Evolutionary conservation across 1,140 invertebrate species (phyloP).

Genomic region (Mactra quadrangularis): DNA sequence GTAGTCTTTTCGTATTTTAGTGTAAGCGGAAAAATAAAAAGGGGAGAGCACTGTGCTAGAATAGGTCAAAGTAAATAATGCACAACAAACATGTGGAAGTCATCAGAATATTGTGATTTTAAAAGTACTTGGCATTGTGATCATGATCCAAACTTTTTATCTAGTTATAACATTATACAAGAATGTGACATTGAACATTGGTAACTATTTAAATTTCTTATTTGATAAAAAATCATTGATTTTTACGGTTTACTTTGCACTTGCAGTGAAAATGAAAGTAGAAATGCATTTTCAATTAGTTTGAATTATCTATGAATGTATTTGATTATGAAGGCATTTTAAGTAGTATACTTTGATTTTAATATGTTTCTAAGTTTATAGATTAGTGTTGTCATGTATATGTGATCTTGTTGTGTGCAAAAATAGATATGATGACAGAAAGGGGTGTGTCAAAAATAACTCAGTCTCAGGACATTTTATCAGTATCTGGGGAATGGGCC

Average conservation of each 20-base stretch:
- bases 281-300: too few species aligned
- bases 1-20: too few species aligned
- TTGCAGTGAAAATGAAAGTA: neutral
- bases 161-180: slow-evolving; percentile 10
- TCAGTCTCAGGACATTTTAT: too few species aligned
- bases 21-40: too few species aligned
- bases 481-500: too few species aligned
- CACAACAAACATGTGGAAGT: slow-evolving; percentile 49
- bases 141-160: slow-evolving; percentile 48
- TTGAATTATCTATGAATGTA: neutral
- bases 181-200: too few species aligned
- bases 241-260: neutral
- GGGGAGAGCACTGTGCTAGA: too few species aligned
- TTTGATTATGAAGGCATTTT: neutral
- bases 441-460: too few species aligned
- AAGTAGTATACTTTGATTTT: neutral
- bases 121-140: slow-evolving; percentile 13
- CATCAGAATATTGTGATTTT: slow-evolving; percentile 37
- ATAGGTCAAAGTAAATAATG: too few species aligned
- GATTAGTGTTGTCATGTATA: neutral
- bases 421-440: too few species aligned
- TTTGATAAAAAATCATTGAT: neutral
- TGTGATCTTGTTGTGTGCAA: neutral
- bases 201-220: too few species aligned
- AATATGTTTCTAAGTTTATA: neutral